Evolutionary conservation across 1,140 invertebrate species (phyloP).

Genomic region (Archivesica marissinica): DNA sequence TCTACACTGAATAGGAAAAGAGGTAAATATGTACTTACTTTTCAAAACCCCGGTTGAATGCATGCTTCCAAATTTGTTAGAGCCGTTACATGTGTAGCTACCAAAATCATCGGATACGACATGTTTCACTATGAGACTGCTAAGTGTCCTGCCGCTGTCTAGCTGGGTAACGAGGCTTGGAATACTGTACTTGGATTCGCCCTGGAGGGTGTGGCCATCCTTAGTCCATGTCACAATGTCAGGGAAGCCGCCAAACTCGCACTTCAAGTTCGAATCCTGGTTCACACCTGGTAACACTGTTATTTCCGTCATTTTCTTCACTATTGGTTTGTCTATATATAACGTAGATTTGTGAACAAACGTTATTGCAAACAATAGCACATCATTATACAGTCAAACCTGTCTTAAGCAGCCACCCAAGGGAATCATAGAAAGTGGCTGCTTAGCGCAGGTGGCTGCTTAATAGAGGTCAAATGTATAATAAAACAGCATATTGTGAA

Average conservation of each 20-base stretch:
- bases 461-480: too few species aligned
- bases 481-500: too few species aligned
- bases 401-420: too few species aligned
- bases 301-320: slow-evolving; percentile 19
- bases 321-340: slow-evolving; percentile 47
- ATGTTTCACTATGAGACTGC: slow-evolving; percentile 20
- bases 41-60: slow-evolving; percentile 18
- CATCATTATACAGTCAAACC: too few species aligned
- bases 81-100: slow-evolving; percentile 53
- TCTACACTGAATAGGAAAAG: neutral
- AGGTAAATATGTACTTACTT: slow-evolving; percentile 21
- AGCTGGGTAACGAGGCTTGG: neutral
- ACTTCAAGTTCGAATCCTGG: slow-evolving; percentile 14
- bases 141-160: neutral
- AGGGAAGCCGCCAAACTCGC: slow-evolving; percentile 59
- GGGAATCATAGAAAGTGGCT: too few species aligned
- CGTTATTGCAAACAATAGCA: too few species aligned
- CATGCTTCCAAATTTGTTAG: slow-evolving; percentile 55
- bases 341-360: too few species aligned
- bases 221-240: slow-evolving; percentile 49
- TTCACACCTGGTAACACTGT: slow-evolving; percentile 8
- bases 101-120: slow-evolving; percentile 50
- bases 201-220: neutral
- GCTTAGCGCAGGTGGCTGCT: too few species aligned
- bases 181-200: neutral